Conservation (phyloP, 2,113 vertebrate species). For the Hemibagrus wyckioides region DNA sequence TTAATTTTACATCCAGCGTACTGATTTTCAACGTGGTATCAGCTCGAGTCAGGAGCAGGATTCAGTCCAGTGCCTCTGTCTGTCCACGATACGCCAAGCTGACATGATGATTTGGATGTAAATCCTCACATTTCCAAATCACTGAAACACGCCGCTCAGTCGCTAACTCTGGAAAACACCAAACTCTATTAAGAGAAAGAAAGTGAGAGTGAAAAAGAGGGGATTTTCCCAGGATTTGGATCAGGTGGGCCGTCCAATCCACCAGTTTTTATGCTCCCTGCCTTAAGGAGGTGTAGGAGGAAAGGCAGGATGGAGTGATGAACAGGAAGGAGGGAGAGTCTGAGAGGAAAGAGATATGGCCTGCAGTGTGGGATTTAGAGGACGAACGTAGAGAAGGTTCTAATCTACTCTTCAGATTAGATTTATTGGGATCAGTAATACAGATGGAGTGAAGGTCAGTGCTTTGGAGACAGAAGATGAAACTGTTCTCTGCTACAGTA, state of each 20-base stretch:
- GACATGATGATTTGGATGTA: neutral
- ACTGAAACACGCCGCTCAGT: neutral
- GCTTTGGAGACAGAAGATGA: neutral
- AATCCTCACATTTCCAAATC: neutral
- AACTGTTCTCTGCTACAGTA: neutral
- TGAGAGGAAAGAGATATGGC: neutral
- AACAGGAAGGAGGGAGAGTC: neutral
- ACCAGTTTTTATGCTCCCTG: no score
- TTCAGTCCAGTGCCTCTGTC: neutral
- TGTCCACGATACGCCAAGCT: neutral
- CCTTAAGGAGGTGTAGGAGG: neutral
- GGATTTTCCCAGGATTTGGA: neutral
- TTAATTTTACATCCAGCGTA: neutral
- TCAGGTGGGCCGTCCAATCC: neutral
- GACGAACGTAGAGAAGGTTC: neutral
- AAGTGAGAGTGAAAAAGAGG: neutral
- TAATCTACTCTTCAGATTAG: neutral
- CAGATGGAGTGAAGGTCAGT: neutral
- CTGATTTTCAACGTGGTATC: neutral
- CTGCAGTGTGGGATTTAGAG: neutral
- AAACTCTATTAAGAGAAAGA: conserved; percentile 46
- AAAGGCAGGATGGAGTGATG: neutral
- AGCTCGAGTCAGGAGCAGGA: neutral
- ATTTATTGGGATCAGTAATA: neutral
- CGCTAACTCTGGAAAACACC: conserved; percentile 62